Percentiles rank a stretch among this genome's conserved stretches.
Evolutionary conservation across 2,113 vertebrate genomes (phyloP).

Genomic region (Myrmecophaga tridactyla): DNA sequence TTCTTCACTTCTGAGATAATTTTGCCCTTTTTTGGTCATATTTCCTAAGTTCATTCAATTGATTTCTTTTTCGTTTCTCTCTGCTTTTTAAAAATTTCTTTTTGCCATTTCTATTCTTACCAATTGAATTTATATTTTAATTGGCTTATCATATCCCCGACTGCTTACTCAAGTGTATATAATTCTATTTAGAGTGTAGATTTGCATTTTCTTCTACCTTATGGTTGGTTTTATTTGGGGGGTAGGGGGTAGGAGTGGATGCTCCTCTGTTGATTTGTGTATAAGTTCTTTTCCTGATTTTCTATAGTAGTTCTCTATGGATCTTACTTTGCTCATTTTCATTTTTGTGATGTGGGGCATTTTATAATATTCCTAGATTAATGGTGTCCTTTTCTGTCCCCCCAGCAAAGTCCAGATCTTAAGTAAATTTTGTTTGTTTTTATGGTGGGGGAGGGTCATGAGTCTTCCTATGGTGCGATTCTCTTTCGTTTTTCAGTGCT

Average conservation of each 20-base stretch:
- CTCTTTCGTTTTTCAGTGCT: neutral
- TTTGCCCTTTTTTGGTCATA: neutral
- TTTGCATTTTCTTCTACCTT: neutral
- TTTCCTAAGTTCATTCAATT: neutral
- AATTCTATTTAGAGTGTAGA: neutral
- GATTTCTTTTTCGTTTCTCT: neutral
- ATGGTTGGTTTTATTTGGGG: neutral
- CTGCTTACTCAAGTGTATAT: neutral
- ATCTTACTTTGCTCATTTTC: neutral
- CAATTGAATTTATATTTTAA: neutral
- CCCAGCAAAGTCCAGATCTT: neutral
- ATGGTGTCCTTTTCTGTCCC: neutral
- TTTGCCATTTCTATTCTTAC: neutral
- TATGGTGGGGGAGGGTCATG: neutral
- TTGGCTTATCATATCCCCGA: neutral
- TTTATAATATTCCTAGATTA: neutral
- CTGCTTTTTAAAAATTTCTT: no score
- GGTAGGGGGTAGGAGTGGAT: rapidly evolving
- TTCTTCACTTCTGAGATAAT: neutral
- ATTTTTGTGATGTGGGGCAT: neutral
- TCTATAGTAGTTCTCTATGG: neutral
- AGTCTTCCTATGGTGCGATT: neutral
- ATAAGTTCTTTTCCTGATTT: no score
- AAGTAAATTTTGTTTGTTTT: neutral
- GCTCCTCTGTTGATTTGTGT: neutral